phyloP scores from a whole-genome alignment of 2,113 vertebrate species.

The Cavia aperea region DNA sequence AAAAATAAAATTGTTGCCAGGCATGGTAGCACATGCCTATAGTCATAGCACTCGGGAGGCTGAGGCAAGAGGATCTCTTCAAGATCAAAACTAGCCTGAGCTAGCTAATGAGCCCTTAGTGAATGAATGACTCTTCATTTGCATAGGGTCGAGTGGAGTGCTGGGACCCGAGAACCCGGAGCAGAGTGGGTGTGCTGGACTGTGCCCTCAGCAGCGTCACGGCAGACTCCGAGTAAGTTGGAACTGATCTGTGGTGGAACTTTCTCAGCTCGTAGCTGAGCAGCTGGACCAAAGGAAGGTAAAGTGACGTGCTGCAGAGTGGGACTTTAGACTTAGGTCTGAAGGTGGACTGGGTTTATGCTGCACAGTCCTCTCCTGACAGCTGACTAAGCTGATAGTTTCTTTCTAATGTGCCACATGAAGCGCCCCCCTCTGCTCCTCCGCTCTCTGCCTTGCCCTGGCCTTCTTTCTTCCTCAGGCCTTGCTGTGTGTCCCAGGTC shows the following conservation, averaged over 20 bases:
- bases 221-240: conserved; percentile 87
- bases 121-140: neutral
- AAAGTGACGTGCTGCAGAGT: neutral
- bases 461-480: neutral
- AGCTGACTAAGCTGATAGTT: neutral
- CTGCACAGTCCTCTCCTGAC: neutral
- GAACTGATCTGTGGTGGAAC: neutral
- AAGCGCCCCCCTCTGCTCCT: neutral
- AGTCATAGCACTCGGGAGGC: neutral
- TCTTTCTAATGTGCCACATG: neutral
- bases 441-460: neutral
- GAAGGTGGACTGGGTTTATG: neutral
- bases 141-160: conserved; percentile 92
- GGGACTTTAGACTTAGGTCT: neutral
- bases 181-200: conserved; percentile 87
- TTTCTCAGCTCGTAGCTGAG: neutral
- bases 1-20: too few species aligned
- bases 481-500: neutral
- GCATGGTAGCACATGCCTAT: neutral
- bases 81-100: neutral
- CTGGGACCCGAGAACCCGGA: conserved; percentile 93
- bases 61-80: neutral
- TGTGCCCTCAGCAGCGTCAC: conserved; percentile 91
- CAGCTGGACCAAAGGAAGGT: accelerated
- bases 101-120: neutral